phyloP scores from a whole-genome alignment of 2,113 vertebrate species.

The Lophochroa leadbeateri region DNA sequence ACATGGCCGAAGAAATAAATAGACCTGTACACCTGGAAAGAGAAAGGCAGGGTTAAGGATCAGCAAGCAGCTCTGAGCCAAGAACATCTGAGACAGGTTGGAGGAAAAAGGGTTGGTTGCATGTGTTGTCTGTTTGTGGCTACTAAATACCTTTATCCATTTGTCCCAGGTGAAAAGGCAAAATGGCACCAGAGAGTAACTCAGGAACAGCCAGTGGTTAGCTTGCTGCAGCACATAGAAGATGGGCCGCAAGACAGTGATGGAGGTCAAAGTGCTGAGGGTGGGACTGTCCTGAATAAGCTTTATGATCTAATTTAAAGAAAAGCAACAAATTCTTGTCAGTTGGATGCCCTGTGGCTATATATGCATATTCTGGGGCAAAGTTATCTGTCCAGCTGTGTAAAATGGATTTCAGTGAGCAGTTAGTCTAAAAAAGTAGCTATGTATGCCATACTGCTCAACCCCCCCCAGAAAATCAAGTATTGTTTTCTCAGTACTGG shows the following conservation, averaged over 20 bases:
- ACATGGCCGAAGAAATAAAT: conserved; percentile 91
- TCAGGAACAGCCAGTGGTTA: conserved; percentile 96
- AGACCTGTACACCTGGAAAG: conserved; percentile 88
- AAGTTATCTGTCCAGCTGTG: neutral
- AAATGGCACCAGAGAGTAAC: conserved; percentile 91
- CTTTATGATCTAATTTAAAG: conserved; percentile 71
- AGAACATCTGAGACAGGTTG: fast-evolving
- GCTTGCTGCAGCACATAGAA: conserved; percentile 88
- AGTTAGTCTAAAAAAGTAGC: neutral
- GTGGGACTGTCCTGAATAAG: conserved; percentile 85
- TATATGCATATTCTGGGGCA: neutral
- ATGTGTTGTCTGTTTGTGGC: neutral
- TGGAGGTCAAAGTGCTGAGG: conserved; percentile 77
- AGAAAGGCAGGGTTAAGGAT: neutral
- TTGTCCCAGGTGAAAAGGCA: conserved; percentile 96
- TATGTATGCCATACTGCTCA: neutral
- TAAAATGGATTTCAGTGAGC: neutral
- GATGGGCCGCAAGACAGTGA: conserved; percentile 78
- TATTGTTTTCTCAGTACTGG: neutral
- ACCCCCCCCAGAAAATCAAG: neutral
- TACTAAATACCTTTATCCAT: conserved; percentile 87
- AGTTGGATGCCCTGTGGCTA: neutral
- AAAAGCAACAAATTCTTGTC: neutral
- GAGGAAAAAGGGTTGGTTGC: neutral
- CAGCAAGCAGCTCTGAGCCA: neutral